A percentile compares a stretch with the other conserved stretches of the same genome.
phyloP scores from a whole-genome alignment of 2,113 vertebrate species.

The Lonchura striata region DNA sequence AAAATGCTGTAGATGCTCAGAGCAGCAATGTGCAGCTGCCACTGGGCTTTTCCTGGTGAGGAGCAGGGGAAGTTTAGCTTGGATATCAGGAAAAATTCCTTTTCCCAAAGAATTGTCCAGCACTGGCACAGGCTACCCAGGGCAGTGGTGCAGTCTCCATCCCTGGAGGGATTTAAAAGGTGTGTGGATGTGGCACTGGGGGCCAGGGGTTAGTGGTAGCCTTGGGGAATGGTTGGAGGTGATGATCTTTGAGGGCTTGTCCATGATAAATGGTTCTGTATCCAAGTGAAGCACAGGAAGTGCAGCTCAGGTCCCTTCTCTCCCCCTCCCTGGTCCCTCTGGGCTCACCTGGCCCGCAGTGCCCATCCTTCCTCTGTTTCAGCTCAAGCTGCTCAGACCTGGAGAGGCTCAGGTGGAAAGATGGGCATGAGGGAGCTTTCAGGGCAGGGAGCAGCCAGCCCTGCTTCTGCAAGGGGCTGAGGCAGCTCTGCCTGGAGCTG shows the following conservation, averaged over 20 bases:
- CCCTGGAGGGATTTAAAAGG: background rate
- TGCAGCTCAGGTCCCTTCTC: background rate
- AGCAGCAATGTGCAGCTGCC: background rate
- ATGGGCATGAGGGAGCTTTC: background rate
- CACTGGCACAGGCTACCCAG: background rate
- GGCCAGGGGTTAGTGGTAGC: background rate
- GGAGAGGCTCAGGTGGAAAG: background rate
- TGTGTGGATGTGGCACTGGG: background rate
- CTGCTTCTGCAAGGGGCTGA: background rate
- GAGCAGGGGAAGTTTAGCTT: background rate
- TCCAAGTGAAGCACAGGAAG: background rate
- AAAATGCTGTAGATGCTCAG: background rate
- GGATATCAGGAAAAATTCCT: background rate
- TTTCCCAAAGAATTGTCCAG: background rate
- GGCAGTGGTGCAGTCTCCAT: background rate
- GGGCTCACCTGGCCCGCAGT: background rate
- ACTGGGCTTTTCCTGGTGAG: background rate
- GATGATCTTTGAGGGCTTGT: background rate
- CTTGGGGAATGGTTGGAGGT: background rate
- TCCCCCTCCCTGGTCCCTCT: background rate
- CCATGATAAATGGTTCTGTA: background rate
- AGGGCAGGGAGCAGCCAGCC: background rate
- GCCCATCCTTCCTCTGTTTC: fast-evolving
- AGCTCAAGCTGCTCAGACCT: background rate
- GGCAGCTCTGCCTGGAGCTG: background rate